Percentiles rank a stretch among this genome's conserved stretches.
These are phyloP conservation scores for Elegia similella DNA, from an alignment of 2,888 invertebrate genomes.

Conservation along the genomic window DNA sequence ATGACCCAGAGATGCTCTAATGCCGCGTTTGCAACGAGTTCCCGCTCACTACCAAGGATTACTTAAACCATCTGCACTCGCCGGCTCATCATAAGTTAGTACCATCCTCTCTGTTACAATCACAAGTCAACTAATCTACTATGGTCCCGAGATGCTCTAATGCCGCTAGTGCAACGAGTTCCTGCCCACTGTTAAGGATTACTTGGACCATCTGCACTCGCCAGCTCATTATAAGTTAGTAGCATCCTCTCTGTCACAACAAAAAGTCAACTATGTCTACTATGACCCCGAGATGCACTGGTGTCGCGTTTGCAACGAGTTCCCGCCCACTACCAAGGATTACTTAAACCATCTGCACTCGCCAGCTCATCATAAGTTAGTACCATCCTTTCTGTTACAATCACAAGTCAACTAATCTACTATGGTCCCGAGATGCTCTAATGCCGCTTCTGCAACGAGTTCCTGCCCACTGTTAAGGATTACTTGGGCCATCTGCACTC, in stretches of 20 bases:
- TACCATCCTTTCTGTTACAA: no score
- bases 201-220: conserved; percentile 91
- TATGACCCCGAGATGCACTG: conserved; percentile 95
- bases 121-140: conserved; percentile 89
- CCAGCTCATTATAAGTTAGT: conserved; percentile 84
- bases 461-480: conserved; percentile 93
- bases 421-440: conserved; percentile 95
- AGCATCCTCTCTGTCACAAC: conserved; percentile 21
- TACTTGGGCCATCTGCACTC: conserved; percentile 92
- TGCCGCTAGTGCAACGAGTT: conserved; percentile 93
- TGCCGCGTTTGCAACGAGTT: conserved; percentile 90
- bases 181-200: conserved; percentile 92
- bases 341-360: conserved; percentile 92
- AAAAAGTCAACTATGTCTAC: conserved; percentile 87
- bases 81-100: conserved; percentile 85
- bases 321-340: conserved; percentile 93
- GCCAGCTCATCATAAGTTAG: no score
- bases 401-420: conserved; percentile 87
- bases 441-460: conserved; percentile 93
- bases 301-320: conserved; percentile 93
- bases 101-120: no score
- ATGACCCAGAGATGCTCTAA: no score
- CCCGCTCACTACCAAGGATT: conserved; percentile 89
- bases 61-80: conserved; percentile 91
- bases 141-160: conserved; percentile 95